Evolutionary conservation across 2,113 vertebrate species (phyloP).

Genomic region (Sterna hirundo): DNA sequence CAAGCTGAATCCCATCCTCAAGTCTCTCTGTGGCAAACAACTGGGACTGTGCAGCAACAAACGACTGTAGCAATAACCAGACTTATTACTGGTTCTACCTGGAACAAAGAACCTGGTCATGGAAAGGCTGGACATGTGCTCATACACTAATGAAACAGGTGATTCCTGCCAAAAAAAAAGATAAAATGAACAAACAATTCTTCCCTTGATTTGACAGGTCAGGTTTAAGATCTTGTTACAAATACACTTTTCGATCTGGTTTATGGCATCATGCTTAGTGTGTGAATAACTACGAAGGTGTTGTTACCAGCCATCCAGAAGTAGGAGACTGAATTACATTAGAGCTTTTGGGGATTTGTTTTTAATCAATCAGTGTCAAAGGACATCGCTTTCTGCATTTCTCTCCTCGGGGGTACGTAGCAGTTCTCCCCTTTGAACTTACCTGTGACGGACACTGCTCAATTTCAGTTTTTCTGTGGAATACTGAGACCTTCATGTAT

Average conservation of each 20-base stretch:
- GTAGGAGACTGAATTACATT: neutral
- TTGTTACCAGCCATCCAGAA: neutral
- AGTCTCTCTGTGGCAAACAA: neutral
- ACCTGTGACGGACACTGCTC: neutral
- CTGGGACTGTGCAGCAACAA: neutral
- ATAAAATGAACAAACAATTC: neutral
- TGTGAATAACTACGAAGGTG: neutral
- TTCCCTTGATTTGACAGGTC: neutral
- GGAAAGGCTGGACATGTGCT: neutral
- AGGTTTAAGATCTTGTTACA: constrained; percentile 23
- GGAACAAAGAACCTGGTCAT: neutral
- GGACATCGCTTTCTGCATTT: neutral
- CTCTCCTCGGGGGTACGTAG: neutral
- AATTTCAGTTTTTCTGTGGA: neutral
- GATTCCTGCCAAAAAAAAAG: neutral
- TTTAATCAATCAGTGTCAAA: neutral
- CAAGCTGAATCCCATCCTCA: neutral
- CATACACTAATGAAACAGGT: neutral
- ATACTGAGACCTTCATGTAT: neutral
- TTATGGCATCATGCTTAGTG: neutral
- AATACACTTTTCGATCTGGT: neutral
- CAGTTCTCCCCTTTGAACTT: neutral
- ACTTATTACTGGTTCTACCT: neutral
- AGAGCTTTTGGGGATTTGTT: neutral
- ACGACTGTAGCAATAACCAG: neutral